These are phyloP conservation scores for Meloe dianella DNA, from an alignment of 2,888 invertebrate species.

Conservation along the genomic window DNA sequence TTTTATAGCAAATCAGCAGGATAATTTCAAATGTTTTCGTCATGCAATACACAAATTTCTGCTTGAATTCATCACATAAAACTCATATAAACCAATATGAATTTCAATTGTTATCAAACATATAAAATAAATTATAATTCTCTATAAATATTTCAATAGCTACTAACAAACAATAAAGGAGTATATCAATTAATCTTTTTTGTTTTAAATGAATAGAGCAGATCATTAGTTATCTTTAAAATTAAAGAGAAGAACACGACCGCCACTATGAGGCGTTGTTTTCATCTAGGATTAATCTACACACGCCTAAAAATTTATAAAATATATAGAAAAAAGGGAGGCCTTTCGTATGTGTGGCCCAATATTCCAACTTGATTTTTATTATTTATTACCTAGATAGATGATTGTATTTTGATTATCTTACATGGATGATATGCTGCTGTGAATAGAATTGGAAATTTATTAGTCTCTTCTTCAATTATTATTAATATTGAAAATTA, in stretches of 20 bases:
- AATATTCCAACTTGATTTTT: constrained; percentile 24
- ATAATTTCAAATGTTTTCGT: constrained; percentile 22
- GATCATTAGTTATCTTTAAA: background rate
- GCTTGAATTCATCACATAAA: constrained; percentile 1
- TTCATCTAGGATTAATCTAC: constrained; percentile 12
- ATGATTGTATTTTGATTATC: constrained; percentile 19
- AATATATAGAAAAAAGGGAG: constrained; percentile 19
- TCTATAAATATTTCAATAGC: constrained; percentile 2
- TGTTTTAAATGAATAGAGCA: background rate
- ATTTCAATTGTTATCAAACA: constrained; percentile 15
- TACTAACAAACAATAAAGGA: too few species aligned
- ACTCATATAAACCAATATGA: constrained; percentile 11
- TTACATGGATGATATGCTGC: constrained; percentile 21
- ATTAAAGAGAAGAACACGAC: constrained; percentile 8
- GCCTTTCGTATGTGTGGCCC: constrained; percentile 25
- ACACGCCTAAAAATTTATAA: constrained; percentile 25
- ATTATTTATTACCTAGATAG: constrained; percentile 29
- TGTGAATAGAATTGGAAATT: constrained; percentile 23
- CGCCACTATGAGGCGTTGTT: constrained; percentile 18
- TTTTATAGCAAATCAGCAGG: constrained; percentile 35
- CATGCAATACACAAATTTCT: constrained; percentile 3
- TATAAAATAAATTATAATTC: constrained; percentile 17
- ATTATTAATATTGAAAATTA: background rate
- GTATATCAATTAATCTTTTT: constrained; percentile 3
- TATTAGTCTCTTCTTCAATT: background rate